Conservation (phyloP, 2,113 vertebrate species). For the Carettochelys insculpta region DNA sequence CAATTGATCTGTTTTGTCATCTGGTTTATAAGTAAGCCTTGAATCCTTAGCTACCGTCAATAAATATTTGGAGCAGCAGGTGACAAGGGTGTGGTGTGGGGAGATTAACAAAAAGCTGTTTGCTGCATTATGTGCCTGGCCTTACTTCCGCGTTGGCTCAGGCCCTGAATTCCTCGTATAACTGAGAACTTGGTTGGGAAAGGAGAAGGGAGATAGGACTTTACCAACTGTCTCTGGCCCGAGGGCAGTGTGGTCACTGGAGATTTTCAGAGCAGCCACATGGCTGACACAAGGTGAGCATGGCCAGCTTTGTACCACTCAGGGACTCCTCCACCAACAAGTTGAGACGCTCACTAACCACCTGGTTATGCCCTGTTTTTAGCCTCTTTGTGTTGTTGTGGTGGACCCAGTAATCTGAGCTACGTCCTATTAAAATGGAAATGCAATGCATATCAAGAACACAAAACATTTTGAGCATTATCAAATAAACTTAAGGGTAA, state of each 20-base stretch:
- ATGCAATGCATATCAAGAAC: not conserved
- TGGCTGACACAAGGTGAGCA: too few species aligned
- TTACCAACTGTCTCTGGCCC: not conserved
- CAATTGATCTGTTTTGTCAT: not conserved
- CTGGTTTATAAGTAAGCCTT: not conserved
- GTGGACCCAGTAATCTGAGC: not conserved
- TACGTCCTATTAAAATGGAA: not conserved
- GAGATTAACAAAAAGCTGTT: not conserved
- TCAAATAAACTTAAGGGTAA: constrained; percentile 13
- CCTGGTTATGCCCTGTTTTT: not conserved
- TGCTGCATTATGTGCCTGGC: not conserved
- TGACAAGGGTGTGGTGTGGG: not conserved
- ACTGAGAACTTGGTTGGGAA: not conserved
- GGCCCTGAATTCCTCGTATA: not conserved
- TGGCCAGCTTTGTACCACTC: not conserved
- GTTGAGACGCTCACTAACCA: not conserved
- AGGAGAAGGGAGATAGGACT: not conserved
- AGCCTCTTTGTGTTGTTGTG: not conserved
- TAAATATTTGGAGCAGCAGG: not conserved
- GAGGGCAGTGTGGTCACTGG: not conserved
- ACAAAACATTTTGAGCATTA: not conserved
- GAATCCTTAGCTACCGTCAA: not conserved
- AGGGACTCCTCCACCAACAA: not conserved
- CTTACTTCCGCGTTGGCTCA: not conserved
- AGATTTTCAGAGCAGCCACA: not conserved